phyloP scores from a whole-genome alignment of 2,888 invertebrate genomes.

The Mayetiola destructor region DNA sequence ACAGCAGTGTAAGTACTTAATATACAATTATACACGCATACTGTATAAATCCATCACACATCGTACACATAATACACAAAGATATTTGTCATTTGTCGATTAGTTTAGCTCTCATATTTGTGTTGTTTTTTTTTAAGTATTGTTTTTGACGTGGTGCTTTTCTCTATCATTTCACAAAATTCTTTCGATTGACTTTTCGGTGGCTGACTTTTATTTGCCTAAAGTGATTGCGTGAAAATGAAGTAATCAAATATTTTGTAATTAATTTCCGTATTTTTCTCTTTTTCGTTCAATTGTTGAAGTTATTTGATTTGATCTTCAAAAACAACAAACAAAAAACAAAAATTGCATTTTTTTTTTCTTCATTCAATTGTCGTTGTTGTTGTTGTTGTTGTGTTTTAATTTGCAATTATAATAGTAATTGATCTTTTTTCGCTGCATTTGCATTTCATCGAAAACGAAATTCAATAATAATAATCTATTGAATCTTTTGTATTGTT shows the following conservation, averaged over 20 bases:
- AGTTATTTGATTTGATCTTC: not conserved
- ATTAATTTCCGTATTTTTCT: not conserved
- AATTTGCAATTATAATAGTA: too few relatives aligned
- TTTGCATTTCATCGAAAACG: not conserved
- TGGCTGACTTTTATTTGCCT: not conserved
- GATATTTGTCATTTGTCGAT: conserved; percentile 2
- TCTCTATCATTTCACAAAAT: too few relatives aligned
- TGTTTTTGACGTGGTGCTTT: conserved; percentile 12
- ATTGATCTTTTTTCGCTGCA: too few relatives aligned
- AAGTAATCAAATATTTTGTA: not conserved
- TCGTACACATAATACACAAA: too few relatives aligned
- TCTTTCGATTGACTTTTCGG: conserved; percentile 9
- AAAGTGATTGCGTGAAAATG: too few relatives aligned
- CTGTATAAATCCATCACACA: too few relatives aligned
- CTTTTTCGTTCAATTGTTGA: not conserved
- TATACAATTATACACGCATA: too few relatives aligned
- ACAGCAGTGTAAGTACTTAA: too few relatives aligned
- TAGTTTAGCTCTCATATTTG: too few relatives aligned
- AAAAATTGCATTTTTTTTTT: not conserved
- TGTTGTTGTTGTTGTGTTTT: too few relatives aligned
- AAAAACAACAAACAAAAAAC: not conserved
- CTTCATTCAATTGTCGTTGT: not conserved
- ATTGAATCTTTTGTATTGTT: not conserved
- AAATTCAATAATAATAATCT: not conserved
- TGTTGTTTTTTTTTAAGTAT: too few relatives aligned